Percentiles rank a stretch among this genome's conserved stretches.
Conservation (phyloP, 2,888 invertebrate genomes). For the Perithous albicinctus region DNA sequence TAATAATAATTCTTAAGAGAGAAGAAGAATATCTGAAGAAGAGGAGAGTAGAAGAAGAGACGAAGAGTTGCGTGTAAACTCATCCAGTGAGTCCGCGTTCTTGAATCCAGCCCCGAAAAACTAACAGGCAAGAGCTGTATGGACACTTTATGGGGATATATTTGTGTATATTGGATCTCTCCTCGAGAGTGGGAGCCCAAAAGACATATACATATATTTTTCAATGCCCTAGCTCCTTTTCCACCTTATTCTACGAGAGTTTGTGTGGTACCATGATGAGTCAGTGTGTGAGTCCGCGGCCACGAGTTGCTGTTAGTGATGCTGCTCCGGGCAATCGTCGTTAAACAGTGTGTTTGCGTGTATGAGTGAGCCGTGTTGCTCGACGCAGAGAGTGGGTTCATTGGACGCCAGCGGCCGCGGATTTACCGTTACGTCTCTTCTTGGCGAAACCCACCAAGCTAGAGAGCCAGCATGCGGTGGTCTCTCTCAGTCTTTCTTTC, state of each 20-base stretch:
- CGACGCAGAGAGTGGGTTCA: constrained; percentile 83
- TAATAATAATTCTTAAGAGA: constrained; percentile 38
- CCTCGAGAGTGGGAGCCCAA: constrained; percentile 41
- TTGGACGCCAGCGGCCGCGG: constrained; percentile 85
- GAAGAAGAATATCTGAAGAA: neutral
- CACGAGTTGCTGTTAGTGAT: constrained; percentile 46
- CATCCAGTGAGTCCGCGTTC: constrained; percentile 16
- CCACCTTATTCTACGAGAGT: constrained; percentile 21
- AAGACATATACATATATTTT: too few relatives aligned
- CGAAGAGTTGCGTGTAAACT: constrained; percentile 33
- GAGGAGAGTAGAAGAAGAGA: constrained; percentile 29
- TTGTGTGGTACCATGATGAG: constrained; percentile 11
- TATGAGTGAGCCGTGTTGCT: constrained; percentile 58
- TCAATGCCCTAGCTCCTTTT: constrained; percentile 23
- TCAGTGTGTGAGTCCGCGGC: constrained; percentile 45
- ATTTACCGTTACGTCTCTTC: constrained; percentile 84
- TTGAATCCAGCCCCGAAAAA: neutral
- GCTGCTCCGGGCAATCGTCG: constrained; percentile 43
- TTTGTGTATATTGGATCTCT: constrained; percentile 16
- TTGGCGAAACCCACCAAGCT: constrained; percentile 81
- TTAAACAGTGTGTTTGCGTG: constrained; percentile 43
- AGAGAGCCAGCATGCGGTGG: constrained; percentile 43
- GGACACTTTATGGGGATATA: constrained; percentile 1
- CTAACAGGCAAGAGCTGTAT: neutral
- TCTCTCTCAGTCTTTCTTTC: too few relatives aligned